These are phyloP conservation scores for Melanostoma scalare DNA, from an alignment of 2,888 invertebrate genomes.

Conservation along the genomic window DNA sequence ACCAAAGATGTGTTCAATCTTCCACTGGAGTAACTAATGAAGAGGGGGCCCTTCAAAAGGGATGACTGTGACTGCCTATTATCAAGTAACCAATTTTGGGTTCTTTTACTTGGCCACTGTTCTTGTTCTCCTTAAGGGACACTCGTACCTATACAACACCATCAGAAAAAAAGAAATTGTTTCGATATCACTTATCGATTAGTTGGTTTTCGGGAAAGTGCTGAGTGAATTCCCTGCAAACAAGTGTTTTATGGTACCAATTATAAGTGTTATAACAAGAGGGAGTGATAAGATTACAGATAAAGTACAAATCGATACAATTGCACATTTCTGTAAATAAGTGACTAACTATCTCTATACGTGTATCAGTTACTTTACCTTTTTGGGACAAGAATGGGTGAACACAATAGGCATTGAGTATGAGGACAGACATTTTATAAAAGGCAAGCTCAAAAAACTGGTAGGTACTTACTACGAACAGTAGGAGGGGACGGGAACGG, in stretches of 20 bases:
- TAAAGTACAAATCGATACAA: not conserved
- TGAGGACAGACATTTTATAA: slow-evolving; percentile 34
- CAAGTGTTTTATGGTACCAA: slow-evolving; percentile 33
- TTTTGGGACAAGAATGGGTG: slow-evolving; percentile 19
- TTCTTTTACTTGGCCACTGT: not conserved
- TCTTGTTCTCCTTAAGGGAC: not conserved
- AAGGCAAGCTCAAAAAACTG: slow-evolving; percentile 12
- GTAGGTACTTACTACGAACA: slow-evolving; percentile 7
- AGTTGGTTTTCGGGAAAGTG: slow-evolving; percentile 9
- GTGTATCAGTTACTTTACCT: slow-evolving; percentile 31
- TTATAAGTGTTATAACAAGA: not conserved
- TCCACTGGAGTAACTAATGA: too few species aligned
- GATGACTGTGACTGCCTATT: too few species aligned
- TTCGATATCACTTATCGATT: slow-evolving; percentile 36
- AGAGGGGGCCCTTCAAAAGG: too few species aligned
- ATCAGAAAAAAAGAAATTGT: slow-evolving; percentile 5
- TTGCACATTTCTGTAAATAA: slow-evolving; percentile 8
- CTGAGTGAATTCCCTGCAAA: slow-evolving; percentile 21
- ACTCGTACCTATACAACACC: not conserved
- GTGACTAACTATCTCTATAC: slow-evolving; percentile 3
- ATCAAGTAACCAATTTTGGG: not conserved
- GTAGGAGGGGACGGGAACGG: too few species aligned
- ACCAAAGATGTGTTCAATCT: too few species aligned
- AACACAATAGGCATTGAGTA: slow-evolving; percentile 32
- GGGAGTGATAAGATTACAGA: slow-evolving; percentile 21